Evolutionary conservation across 2,797 vertebrate species (phyloP), one percentile per base, ranked within the genome.

Genomic region (Garrulus glandarius): DNA sequence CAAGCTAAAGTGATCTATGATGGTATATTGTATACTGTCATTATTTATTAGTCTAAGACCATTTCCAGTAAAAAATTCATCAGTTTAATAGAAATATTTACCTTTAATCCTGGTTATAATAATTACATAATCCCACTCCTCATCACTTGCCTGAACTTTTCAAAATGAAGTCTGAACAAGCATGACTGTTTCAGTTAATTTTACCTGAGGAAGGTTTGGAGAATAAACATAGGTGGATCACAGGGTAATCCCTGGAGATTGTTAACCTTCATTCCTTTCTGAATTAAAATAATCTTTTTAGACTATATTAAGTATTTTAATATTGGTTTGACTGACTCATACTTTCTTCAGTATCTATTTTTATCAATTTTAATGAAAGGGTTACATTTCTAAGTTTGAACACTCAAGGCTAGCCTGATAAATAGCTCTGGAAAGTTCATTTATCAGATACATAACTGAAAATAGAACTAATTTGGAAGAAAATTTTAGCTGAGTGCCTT

Each of bases 301-400:
- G 47, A 79, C 6, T 26, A 36, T 56, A 53, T 83, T 87, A 92
- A 94, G 94, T 94, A 91, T 85, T 86, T 94, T 92, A 90, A 80
- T 82, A 72, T 65, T 77, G 27, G 15, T 89, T 92, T 88, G 49
- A 24, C n/a, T 87, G 74, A 84, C 36, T 96, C 53, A 76, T 26
- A 72, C 56, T 81, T 96, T 81, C 69, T 89, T 44, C 72, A 60
- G 67, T 37, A 78, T 71, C 17, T 59, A 34, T 57, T 92, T 80
- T 63, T 79, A 57, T 69, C 24, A 78, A 53, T 92, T 91, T 84
- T 95, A 87, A 96, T 87, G 23, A 87, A 52, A 87, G 4, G 3
- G 22, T 87, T 87, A 84, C 27, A 24, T 24, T 77, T 94, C 96
- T 77, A 86, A 63, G 47, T 20, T 69, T 55, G 12, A 68, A 65